phyloP scores from a whole-genome alignment of 2,113 vertebrate species.

The Crocuta crocuta region DNA sequence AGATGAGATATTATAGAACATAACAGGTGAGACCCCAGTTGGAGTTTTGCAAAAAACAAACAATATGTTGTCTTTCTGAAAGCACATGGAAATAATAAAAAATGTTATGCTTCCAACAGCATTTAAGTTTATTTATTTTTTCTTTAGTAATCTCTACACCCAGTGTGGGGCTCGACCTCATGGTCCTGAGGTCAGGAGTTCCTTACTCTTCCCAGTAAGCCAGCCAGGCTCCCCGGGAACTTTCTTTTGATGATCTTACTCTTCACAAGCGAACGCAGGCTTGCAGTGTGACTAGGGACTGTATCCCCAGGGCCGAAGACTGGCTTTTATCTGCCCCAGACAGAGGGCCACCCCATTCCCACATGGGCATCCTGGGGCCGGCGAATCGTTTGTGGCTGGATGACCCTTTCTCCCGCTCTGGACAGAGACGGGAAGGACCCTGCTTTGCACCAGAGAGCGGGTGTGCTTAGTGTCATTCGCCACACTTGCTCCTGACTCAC shows the following conservation, averaged over 20 bases:
- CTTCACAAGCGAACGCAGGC: neutral
- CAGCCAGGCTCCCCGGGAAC: neutral
- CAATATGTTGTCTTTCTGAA: neutral
- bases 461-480: too few species aligned
- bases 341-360: neutral
- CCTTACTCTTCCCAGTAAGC: neutral
- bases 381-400: neutral
- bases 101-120: neutral
- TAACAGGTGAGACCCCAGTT: neutral
- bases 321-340: neutral
- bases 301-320: neutral
- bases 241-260: neutral
- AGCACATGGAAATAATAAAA: neutral
- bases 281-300: neutral
- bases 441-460: neutral
- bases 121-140: neutral
- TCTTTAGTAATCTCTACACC: neutral
- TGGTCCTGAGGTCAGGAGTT: neutral
- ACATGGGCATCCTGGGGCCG: fast-evolving
- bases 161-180: neutral
- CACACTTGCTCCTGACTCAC: fast-evolving
- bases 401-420: neutral
- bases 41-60: neutral
- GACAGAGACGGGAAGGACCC: neutral
- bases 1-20: neutral